Evolutionary conservation across 2,888 invertebrate species (phyloP).

Genomic region (Pristionchus japonicus): DNA sequence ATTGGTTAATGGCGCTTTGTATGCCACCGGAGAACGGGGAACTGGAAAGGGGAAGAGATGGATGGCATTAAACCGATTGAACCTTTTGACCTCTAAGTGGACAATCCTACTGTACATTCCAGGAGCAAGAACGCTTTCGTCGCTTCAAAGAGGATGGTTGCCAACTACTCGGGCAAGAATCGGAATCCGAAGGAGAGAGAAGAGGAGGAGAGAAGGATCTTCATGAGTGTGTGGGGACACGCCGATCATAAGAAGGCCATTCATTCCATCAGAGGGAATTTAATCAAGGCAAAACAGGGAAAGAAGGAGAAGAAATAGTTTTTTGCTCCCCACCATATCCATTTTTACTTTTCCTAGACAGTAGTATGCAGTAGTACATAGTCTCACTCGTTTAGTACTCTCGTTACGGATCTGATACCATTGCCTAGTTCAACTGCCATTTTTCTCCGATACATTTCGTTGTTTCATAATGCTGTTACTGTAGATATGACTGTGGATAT

Average conservation of each 20-base stretch:
- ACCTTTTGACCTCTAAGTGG: no score
- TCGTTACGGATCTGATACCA: background rate
- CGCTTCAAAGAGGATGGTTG: constrained; percentile 17
- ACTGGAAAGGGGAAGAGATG: no score
- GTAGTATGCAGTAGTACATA: background rate
- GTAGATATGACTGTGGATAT: background rate
- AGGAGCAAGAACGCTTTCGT: background rate
- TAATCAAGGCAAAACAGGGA: background rate
- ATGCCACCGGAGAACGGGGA: no score
- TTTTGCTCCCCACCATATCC: background rate
- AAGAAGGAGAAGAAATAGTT: background rate
- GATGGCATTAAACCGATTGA: no score
- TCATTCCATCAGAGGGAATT: background rate
- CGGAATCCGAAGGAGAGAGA: background rate
- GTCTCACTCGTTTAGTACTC: background rate
- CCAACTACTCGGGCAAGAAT: background rate
- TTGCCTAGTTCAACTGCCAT: constrained; percentile 11
- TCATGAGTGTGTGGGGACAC: constrained; percentile 44
- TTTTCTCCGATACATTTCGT: background rate
- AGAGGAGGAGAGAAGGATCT: constrained; percentile 12
- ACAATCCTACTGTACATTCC: background rate
- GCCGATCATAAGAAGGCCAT: background rate
- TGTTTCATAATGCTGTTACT: background rate
- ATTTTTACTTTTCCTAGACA: no score
- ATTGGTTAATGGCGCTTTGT: no score